Percentiles rank a stretch among this genome's conserved stretches.
Conservation (phyloP, 1,140 invertebrate genomes). For the Tigriopus japonicus region DNA sequence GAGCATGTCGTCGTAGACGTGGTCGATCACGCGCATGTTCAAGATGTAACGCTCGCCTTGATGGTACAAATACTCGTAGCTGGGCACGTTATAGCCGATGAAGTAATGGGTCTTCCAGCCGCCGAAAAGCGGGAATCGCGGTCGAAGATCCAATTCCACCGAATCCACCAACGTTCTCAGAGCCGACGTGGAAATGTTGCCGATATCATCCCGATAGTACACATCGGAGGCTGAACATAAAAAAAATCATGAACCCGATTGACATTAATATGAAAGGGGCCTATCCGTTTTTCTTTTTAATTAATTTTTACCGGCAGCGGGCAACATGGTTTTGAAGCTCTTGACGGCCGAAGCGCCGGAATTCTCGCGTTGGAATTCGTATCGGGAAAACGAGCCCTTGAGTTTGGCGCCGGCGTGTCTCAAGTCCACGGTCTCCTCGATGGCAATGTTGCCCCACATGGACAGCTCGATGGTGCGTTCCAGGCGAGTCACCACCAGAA, state of each 20-base stretch:
- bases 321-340: slow-evolving; percentile 46
- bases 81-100: slow-evolving; percentile 91
- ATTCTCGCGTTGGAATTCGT: slow-evolving; percentile 82
- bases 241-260: too few species aligned
- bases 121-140: slow-evolving; percentile 91
- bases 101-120: slow-evolving; percentile 97
- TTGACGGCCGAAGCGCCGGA: slow-evolving; percentile 69
- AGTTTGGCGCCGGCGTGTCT: slow-evolving; percentile 76
- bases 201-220: slow-evolving; percentile 61
- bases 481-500: slow-evolving; percentile 68
- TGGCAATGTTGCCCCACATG: slow-evolving; percentile 96
- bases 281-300: too few species aligned
- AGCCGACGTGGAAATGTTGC: slow-evolving; percentile 96
- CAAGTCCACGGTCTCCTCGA: slow-evolving; percentile 84
- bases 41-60: slow-evolving; percentile 54
- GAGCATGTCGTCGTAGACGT: slow-evolving; percentile 89
- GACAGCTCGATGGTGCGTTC: slow-evolving; percentile 83
- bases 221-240: slow-evolving; percentile 14
- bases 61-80: slow-evolving; percentile 81
- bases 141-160: slow-evolving; percentile 81
- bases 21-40: slow-evolving; percentile 82
- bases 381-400: slow-evolving; percentile 82
- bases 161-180: slow-evolving; percentile 67
- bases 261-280: too few species aligned
- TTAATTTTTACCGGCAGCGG: slow-evolving; percentile 11